phyloP scores from a whole-genome alignment of 2,888 invertebrate genomes.

The Noctua janthe region DNA sequence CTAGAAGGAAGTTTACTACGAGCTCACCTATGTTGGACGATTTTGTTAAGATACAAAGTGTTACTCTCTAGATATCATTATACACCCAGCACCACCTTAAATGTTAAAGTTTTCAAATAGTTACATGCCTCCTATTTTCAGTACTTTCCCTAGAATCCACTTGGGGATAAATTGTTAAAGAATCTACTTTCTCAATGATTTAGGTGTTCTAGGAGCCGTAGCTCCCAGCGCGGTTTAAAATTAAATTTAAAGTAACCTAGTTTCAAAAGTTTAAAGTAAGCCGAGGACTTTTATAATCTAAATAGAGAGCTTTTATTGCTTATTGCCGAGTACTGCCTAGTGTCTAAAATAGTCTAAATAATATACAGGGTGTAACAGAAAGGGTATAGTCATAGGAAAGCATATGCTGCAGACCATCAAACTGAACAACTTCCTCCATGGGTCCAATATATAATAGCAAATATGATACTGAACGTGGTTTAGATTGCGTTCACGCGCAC shows the following conservation, averaged over 20 bases:
- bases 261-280: slow-evolving; percentile 23
- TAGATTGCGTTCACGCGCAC: no score
- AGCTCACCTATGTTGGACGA: not conserved
- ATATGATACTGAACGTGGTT: no score
- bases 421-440: no score
- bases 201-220: slow-evolving; percentile 15
- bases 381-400: no score
- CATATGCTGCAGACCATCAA: no score
- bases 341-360: no score
- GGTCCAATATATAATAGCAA: no score
- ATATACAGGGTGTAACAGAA: no score
- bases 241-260: slow-evolving; percentile 51
- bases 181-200: slow-evolving; percentile 28
- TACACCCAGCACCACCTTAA: not conserved
- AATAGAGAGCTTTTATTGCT: slow-evolving; percentile 23
- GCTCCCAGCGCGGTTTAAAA: slow-evolving; percentile 38
- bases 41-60: not conserved
- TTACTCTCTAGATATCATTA: not conserved
- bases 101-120: slow-evolving; percentile 4
- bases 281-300: slow-evolving; percentile 10
- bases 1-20: not conserved
- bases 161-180: slow-evolving; percentile 44
- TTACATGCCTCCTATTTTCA: not conserved
- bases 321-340: not conserved
- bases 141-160: not conserved